Evolutionary conservation across 2,797 vertebrate genomes (phyloP), one percentile per base, ranked within the genome.

Genomic region (Tadarida brasiliensis): DNA sequence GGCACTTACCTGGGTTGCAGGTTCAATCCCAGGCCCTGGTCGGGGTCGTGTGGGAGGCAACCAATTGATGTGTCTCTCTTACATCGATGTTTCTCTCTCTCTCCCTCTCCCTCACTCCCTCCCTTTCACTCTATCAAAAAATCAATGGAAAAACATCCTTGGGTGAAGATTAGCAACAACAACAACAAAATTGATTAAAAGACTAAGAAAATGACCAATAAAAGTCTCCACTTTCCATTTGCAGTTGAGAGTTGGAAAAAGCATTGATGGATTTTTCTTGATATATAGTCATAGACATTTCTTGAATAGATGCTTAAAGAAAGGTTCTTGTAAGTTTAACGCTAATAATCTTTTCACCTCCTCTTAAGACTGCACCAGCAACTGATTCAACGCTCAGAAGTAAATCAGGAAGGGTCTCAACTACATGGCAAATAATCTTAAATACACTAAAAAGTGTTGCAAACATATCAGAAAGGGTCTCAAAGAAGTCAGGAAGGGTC

Each of bases 251-350:
- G 17, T 44, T 74, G 56, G 59, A 82, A 87, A 90, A 91, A 30
- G 11, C 35, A 54, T 12, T 28, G 59, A 59, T 88, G 65, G 33
- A 59, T 70, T 94, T 89, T 88, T 96, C 74, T 78, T 77, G 4
- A 83, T 90, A 56, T 57, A 44, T 39, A 44, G 30, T 84, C 51
- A 80, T 9, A 80, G 26, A 67, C 15, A 74, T 33, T 56, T 74
- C 76, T 87, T 92, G 20, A 88, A 35, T 73, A 65, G 70, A 67
- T 86, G 49, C 68, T 93, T 84, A n/a, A 78, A 91, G 68, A 82
- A 77, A 91, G n/a, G 47, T 63, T 28, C 76, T 68, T 91, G 68
- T 8, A 59, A 68, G 54, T 95, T 59, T 93, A 51, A 82, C 49
- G 91, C 24, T 86, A 81, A 80, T 16, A 39, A 47, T 47, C 26